Evolutionary conservation across 2,797 vertebrate genomes (phyloP).

Genomic region (Peromyscus eremicus): DNA sequence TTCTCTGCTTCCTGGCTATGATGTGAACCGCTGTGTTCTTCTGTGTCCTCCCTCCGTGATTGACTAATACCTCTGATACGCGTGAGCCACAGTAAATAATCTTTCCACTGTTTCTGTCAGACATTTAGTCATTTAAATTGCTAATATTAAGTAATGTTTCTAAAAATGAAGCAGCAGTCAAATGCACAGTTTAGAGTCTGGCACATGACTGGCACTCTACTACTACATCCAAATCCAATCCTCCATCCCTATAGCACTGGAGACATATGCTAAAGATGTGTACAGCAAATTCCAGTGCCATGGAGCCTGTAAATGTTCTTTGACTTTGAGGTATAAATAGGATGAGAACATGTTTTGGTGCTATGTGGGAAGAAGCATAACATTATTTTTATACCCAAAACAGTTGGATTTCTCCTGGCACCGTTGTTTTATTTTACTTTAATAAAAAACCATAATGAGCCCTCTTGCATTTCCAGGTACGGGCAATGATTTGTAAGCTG

Average conservation of each 20-base stretch:
- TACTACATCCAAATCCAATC: neutral
- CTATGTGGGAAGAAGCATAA: slow-evolving; percentile 77
- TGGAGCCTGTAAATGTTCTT: slow-evolving; percentile 69
- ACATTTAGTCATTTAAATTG: neutral
- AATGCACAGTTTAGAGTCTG: neutral
- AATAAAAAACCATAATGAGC: slow-evolving; percentile 73
- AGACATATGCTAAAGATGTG: neutral
- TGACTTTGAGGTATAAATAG: slow-evolving; percentile 81
- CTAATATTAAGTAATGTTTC: neutral
- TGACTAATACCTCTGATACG: neutral
- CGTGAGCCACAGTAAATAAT: neutral
- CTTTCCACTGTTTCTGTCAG: neutral
- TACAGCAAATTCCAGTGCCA: slow-evolving; percentile 13
- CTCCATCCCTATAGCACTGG: neutral
- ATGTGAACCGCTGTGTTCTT: neutral
- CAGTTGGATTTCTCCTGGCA: slow-evolving; percentile 23
- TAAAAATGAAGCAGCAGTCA: neutral
- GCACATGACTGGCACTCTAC: neutral
- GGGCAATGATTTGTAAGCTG: slow-evolving; percentile 75
- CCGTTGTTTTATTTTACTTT: slow-evolving; percentile 62
- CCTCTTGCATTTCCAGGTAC: slow-evolving; percentile 72
- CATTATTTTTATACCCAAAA: slow-evolving; percentile 55
- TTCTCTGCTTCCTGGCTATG: neutral
- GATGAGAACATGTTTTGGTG: slow-evolving; percentile 79
- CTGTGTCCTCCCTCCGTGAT: neutral